Conservation (phyloP, 2,113 vertebrate genomes). For the Gadus macrocephalus region DNA sequence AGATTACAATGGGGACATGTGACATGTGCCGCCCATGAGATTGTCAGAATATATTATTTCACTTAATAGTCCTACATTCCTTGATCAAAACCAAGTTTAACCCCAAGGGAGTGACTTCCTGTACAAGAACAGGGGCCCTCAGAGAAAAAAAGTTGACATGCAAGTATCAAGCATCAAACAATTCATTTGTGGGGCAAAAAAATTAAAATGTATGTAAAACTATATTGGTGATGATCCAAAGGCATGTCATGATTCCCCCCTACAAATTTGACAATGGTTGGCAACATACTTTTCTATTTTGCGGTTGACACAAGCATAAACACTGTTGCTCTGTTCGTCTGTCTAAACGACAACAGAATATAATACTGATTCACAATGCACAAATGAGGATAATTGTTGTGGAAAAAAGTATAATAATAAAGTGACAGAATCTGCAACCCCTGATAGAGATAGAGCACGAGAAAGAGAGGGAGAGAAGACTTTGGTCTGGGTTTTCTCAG, state of each 20-base stretch:
- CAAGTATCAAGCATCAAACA: neutral
- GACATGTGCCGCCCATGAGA: too few relatives aligned
- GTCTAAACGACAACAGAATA: neutral
- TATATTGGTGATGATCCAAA: too few relatives aligned
- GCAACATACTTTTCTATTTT: neutral
- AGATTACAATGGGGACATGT: too few relatives aligned
- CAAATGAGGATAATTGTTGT: conserved; percentile 37
- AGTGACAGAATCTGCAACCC: conserved; percentile 33
- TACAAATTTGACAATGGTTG: neutral
- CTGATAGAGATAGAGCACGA: conserved; percentile 46
- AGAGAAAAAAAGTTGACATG: too few relatives aligned
- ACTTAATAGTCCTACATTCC: too few relatives aligned
- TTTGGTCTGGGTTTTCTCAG: neutral
- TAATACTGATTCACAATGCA: conserved; percentile 57
- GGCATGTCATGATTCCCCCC: neutral
- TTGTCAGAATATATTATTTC: too few relatives aligned
- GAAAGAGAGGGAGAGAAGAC: neutral
- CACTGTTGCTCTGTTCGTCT: neutral
- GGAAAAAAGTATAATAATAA: conserved; percentile 27
- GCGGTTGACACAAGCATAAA: neutral
- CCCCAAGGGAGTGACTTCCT: neutral
- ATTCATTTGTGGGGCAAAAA: neutral
- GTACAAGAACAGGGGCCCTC: too few relatives aligned
- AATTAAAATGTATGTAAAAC: neutral
- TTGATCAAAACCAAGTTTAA: neutral